A percentile compares a stretch with the other conserved stretches of the same genome.
phyloP scores from a whole-genome alignment of 2,888 invertebrate species.

The Melanostoma mellinum region DNA sequence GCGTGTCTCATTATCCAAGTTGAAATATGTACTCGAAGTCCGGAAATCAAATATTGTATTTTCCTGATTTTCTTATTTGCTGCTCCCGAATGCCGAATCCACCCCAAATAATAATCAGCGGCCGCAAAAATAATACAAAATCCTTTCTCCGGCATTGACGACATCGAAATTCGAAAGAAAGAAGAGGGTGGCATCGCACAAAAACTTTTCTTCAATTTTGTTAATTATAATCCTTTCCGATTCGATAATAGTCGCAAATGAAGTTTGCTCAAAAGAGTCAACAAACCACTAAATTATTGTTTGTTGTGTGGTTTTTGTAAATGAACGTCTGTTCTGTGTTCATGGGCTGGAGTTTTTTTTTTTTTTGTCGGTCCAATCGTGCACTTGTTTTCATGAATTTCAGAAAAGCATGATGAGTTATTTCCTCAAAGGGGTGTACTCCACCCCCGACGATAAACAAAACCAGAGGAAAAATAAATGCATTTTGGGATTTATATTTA shows the following conservation, averaged over 20 bases:
- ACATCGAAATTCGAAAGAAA: neutral
- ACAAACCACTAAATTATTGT: slow-evolving; percentile 74
- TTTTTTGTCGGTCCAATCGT: neutral
- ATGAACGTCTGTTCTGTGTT: slow-evolving; percentile 56
- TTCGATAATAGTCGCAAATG: slow-evolving; percentile 79
- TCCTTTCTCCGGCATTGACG: slow-evolving; percentile 39
- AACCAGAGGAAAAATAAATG: slow-evolving; percentile 31
- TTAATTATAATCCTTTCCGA: slow-evolving; percentile 82
- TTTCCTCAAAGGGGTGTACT: slow-evolving; percentile 60
- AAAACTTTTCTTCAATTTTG: slow-evolving; percentile 77
- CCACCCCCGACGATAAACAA: slow-evolving; percentile 41
- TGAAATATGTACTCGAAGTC: slow-evolving; percentile 56
- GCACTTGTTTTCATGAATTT: slow-evolving; percentile 20
- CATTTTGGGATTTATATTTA: slow-evolving; percentile 64
- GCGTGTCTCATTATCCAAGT: slow-evolving; percentile 53
- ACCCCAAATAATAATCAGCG: slow-evolving; percentile 21
- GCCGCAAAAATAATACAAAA: slow-evolving; percentile 18
- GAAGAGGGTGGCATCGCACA: slow-evolving; percentile 37
- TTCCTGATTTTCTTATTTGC: slow-evolving; percentile 64
- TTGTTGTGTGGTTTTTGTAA: slow-evolving; percentile 69
- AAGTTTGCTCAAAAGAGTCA: slow-evolving; percentile 75
- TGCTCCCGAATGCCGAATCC: slow-evolving; percentile 20
- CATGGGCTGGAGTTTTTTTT: neutral
- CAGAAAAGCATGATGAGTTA: slow-evolving; percentile 19
- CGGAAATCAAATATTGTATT: slow-evolving; percentile 70